Evolutionary conservation across 1,140 invertebrate species (phyloP).

Genomic region (Trachymyrmex cornetzi): DNA sequence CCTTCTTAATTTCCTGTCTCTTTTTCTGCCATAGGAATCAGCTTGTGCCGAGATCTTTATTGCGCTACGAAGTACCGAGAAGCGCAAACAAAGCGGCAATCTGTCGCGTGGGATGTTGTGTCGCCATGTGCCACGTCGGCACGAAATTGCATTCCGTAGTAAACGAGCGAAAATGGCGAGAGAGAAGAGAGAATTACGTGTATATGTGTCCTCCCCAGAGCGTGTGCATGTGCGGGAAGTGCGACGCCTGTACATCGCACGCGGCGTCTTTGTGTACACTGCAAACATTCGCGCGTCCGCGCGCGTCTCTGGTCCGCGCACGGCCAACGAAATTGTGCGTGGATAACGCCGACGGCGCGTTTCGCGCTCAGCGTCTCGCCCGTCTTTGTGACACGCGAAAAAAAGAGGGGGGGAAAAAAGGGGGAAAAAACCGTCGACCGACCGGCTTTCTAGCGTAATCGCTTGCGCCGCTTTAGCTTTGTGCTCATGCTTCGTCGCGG

Average conservation of each 20-base stretch:
- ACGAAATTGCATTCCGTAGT: constrained; percentile 79
- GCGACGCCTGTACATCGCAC: neutral
- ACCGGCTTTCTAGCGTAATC: neutral
- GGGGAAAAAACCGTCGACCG: too few relatives aligned
- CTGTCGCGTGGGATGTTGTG: constrained; percentile 73
- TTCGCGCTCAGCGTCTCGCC: constrained; percentile 25
- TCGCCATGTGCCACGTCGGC: constrained; percentile 54
- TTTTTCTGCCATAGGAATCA: neutral
- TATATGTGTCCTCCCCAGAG: neutral
- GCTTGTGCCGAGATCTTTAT: constrained; percentile 72
- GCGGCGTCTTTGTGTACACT: constrained; percentile 27
- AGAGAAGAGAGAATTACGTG: constrained; percentile 19
- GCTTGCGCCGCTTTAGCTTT: constrained; percentile 8
- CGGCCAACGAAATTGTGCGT: constrained; percentile 50
- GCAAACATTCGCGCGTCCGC: constrained; percentile 66
- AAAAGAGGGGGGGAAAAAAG: neutral
- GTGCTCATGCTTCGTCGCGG: constrained; percentile 32
- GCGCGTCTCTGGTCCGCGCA: constrained; percentile 34
- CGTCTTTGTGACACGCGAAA: constrained; percentile 31
- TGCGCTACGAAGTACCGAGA: constrained; percentile 76
- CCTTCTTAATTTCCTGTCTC: neutral
- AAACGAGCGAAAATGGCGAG: constrained; percentile 76
- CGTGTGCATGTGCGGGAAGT: neutral
- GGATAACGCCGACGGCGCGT: constrained; percentile 41
- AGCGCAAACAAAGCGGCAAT: constrained; percentile 77